Percentiles rank a stretch among this genome's conserved stretches.
Evolutionary conservation across 2,113 vertebrate species (phyloP).

Genomic region (Boleophthalmus pectinirostris): DNA sequence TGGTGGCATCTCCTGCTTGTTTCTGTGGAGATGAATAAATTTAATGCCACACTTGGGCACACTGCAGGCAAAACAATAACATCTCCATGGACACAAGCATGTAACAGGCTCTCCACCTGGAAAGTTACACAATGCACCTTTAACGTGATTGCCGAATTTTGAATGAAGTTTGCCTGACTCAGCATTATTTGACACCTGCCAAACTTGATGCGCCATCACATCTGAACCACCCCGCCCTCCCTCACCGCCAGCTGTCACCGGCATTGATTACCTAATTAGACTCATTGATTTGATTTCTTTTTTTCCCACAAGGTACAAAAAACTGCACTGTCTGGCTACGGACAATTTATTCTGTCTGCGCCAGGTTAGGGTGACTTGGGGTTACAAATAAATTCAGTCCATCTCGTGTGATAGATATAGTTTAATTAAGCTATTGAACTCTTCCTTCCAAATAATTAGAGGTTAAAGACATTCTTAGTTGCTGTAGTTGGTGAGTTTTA

Average conservation of each 20-base stretch:
- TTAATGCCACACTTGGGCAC: too few species aligned
- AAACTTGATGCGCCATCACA: constrained; percentile 59
- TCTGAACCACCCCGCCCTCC: constrained; percentile 32
- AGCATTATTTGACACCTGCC: constrained; percentile 67
- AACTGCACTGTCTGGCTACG: constrained; percentile 56
- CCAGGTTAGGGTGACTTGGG: constrained; percentile 17
- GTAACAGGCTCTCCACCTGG: too few species aligned
- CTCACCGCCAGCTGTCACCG: constrained; percentile 51
- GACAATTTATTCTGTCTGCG: constrained; percentile 57
- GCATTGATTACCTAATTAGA: constrained; percentile 80
- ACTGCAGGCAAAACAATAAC: too few species aligned
- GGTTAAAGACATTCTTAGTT: constrained; percentile 3
- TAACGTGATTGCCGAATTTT: constrained; percentile 60
- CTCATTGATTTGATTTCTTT: constrained; percentile 75
- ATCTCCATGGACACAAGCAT: too few species aligned
- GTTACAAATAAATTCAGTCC: constrained; percentile 8
- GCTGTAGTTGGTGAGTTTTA: constrained; percentile 8
- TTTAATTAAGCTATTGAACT: not conserved
- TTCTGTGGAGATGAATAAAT: too few species aligned
- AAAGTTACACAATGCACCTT: too few species aligned
- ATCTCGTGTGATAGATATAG: not conserved
- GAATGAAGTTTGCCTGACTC: constrained; percentile 64
- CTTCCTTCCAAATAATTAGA: constrained; percentile 1
- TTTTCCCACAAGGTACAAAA: constrained; percentile 63
- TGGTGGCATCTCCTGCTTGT: too few species aligned